These are phyloP conservation scores for Sebastes vulpes DNA, from an alignment of 2,797 vertebrate genomes.

Conservation along the genomic window DNA sequence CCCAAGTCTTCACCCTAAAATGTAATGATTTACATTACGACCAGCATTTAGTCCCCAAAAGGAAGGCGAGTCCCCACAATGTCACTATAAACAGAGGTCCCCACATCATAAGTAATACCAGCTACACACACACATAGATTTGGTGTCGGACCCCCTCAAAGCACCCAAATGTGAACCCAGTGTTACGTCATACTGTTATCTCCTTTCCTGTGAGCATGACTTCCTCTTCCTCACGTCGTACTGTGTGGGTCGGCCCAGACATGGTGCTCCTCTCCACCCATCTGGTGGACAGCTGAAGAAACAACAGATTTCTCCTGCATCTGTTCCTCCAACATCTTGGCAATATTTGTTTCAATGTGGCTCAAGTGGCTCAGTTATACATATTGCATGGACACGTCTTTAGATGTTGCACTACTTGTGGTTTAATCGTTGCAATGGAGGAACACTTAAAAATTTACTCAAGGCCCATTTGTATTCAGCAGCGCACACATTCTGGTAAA, in stretches of 20 bases:
- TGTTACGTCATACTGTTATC: constrained; percentile 20
- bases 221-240: constrained; percentile 38
- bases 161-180: constrained; percentile 8
- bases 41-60: not conserved
- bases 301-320: constrained; percentile 1
- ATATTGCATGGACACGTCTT: constrained; percentile 68
- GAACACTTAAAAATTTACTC: constrained; percentile 38
- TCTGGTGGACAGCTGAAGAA: constrained; percentile 49
- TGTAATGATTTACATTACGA: not conserved
- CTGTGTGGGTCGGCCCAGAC: constrained; percentile 56
- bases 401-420: constrained; percentile 64
- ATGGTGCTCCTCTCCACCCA: constrained; percentile 66
- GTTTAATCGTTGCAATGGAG: constrained; percentile 30
- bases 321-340: constrained; percentile 19
- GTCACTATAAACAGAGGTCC: not conserved
- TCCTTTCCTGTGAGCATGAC: constrained; percentile 50
- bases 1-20: not conserved
- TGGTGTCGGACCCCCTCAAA: constrained; percentile 18
- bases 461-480: constrained; percentile 59
- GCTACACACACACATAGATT: constrained; percentile 12
- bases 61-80: not conserved
- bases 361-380: constrained; percentile 39
- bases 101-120: not conserved
- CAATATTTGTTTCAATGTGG: constrained; percentile 43
- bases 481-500: constrained; percentile 47